phyloP scores from a whole-genome alignment of 2,888 invertebrate species.

The Nasonia oneida region DNA sequence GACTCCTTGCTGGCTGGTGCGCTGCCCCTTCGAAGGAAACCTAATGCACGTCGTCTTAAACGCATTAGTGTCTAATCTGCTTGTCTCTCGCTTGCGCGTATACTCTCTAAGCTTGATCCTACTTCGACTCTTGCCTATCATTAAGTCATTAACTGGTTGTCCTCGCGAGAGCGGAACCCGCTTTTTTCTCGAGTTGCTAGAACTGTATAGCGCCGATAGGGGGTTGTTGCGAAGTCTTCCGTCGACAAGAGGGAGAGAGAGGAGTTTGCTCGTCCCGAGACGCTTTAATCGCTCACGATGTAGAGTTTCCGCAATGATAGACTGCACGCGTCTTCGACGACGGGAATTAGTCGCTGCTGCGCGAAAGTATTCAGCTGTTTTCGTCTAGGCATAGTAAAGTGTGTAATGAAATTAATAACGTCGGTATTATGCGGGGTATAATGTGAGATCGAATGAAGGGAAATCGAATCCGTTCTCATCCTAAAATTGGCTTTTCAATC shows the following conservation, averaged over 20 bases:
- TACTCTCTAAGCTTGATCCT: slow-evolving; percentile 33
- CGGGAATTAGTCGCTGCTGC: not conserved
- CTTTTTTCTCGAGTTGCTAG: slow-evolving; percentile 47
- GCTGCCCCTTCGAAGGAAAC: slow-evolving; percentile 59
- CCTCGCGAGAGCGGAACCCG: slow-evolving; percentile 59
- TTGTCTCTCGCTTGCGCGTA: slow-evolving; percentile 65
- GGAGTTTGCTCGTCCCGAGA: not conserved
- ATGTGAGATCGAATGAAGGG: slow-evolving; percentile 36
- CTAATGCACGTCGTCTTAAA: slow-evolving; percentile 69
- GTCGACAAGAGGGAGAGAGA: not conserved
- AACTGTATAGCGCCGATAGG: not conserved
- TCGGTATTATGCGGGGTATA: not conserved
- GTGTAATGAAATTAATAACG: slow-evolving; percentile 56
- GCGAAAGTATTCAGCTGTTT: not conserved
- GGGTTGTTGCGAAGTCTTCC: slow-evolving; percentile 9
- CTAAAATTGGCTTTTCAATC: slow-evolving; percentile 49
- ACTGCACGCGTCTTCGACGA: not conserved
- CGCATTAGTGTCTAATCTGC: slow-evolving; percentile 72
- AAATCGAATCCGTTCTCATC: slow-evolving; percentile 32
- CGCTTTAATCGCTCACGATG: slow-evolving; percentile 16
- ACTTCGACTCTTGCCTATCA: slow-evolving; percentile 65
- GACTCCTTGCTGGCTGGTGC: slow-evolving; percentile 18
- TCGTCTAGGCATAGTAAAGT: not conserved
- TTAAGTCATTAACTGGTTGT: slow-evolving; percentile 71
- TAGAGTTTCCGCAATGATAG: slow-evolving; percentile 3